phyloP scores from a whole-genome alignment of 2,888 invertebrate genomes.

The Mesorhabditis spiculigera region DNA sequence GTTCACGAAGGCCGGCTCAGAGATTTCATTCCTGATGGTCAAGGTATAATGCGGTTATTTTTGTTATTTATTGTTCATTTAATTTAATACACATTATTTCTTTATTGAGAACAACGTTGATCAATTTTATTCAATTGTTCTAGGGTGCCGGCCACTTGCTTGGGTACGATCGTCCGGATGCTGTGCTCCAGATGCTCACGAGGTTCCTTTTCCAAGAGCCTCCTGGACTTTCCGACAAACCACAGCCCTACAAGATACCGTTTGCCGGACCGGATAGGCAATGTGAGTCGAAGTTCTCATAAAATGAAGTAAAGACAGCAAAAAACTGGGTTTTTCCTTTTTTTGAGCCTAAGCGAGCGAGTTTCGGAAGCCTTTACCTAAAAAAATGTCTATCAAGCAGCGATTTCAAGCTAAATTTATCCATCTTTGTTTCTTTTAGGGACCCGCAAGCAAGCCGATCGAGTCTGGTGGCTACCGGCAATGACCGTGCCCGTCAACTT shows the following conservation, averaged over 20 bases:
- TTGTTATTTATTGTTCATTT: background rate
- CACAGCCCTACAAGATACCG: background rate
- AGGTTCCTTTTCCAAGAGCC: background rate
- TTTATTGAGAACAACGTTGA: too few species aligned
- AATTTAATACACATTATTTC: background rate
- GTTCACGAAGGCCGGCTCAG: background rate
- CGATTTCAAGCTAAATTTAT: too few species aligned
- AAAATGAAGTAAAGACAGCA: too few species aligned
- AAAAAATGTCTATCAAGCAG: too few species aligned
- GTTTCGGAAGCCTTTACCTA: too few species aligned
- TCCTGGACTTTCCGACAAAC: background rate
- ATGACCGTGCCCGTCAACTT: constrained; percentile 4
- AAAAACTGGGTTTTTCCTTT: too few species aligned
- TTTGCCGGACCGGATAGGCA: background rate
- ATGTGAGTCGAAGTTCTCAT: background rate
- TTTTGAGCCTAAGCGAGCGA: too few species aligned
- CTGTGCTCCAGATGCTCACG: background rate
- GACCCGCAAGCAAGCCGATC: constrained; percentile 5
- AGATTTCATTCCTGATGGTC: background rate
- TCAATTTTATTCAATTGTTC: too few species aligned
- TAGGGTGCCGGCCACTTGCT: constrained; percentile 5
- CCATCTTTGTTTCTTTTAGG: background rate
- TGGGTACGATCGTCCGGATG: background rate
- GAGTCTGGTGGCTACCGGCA: constrained; percentile 3
- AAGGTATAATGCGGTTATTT: background rate